Base-by-base conservation (phyloP, 2,888 invertebrate species). In the Catocala fraxini region DNA sequence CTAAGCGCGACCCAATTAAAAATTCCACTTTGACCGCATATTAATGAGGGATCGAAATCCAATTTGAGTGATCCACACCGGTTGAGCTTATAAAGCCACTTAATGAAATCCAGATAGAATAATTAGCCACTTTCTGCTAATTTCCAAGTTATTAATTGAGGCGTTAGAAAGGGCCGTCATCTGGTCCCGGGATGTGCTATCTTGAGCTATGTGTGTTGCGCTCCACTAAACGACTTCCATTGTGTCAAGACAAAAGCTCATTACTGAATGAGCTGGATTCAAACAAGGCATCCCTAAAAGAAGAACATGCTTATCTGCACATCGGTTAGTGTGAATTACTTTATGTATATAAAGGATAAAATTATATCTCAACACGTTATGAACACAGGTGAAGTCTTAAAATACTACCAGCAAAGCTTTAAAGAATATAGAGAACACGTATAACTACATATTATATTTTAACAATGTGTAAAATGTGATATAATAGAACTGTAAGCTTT, bases 101-200 rank as follows among this genome's bases (percentile, higher is more conserved):
- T 85, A 87, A 89, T 88, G 85, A 88, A 90, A 89, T 85, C 83
- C 84, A 87, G 88, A 89, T 88, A 85, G 91, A 90, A 91, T 92
- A 92, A 92, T 92, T 92, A 91, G 85, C 84, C 85, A 86, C 81
- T 86, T 88, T 82, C 85, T 83, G 86, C 85, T 90, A 91, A 92
- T 91, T 92, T 91, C 81, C 85, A 89, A 93, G 92, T 93, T 92
- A 92, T 89, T 92, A 92, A 93, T 89, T 90, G 89, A 88, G 80
- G 80, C 87, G 87, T 88, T 89, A 87, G 85, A 86, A 89, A 82
- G 84, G 83, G 82, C 83, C 89, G 90, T 87, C 91, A 92, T 90
- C 91, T 92, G 92, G 71, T 61, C 43, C 25, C 74, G 69, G 71
- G 73, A 82, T 73, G 80, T 75, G 81, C 70, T 66, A 70, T 75